Evolutionary conservation across 30 jellyfish, hydroid and myxozoan species (phyloP), one percentile per base, ranked within the genome.

Genomic region (Phacellophora camtschatica): DNA sequence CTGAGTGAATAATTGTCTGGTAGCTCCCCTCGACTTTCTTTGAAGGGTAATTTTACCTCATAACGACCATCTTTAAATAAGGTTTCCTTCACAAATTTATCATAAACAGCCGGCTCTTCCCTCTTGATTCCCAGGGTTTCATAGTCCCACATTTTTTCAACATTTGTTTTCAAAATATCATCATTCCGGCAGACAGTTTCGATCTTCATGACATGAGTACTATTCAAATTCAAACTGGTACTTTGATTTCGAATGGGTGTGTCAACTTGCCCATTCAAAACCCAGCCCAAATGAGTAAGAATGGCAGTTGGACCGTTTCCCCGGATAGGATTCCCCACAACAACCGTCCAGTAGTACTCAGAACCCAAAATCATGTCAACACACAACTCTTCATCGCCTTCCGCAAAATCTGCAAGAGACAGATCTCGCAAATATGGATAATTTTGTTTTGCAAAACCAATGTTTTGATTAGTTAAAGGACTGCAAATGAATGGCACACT

Each of bases 401-500:
- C 56, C 2, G 37, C 18, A 50, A 36, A 11, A 61, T 61, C 89
- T 15, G 89, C 89, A 4, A 77, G 73, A 11, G 41, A 43, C 13
- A 59, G 62, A 15, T 62, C 62, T 22, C 46, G 11, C 82, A 77
- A 42, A 30, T 58, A 72, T 3, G 68, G 64, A 46, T 64, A 62
- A 7, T 77, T 77, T 11, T 19, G 39, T 6, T 58, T 31, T 5
- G 81, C 89, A 9, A 27, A 3, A 16, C 36, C 13, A 18, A 77
- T 9, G 9, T 29, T 32, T 32, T 77, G 89, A 43, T 48, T 20
- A 63, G 73, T 77, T 9, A 77, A 11, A 5, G 82, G 89, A 19
- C 70, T 45, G 81, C 89, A 77, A 36, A 58, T 77, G 23, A 27
- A 41, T 2, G 82, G 82, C 30, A 62, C 74, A 6, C 36, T 69